Evolutionary conservation across 2,113 vertebrate genomes (phyloP), one percentile per base, ranked within the genome.

Genomic region (Daboia siamensis): DNA sequence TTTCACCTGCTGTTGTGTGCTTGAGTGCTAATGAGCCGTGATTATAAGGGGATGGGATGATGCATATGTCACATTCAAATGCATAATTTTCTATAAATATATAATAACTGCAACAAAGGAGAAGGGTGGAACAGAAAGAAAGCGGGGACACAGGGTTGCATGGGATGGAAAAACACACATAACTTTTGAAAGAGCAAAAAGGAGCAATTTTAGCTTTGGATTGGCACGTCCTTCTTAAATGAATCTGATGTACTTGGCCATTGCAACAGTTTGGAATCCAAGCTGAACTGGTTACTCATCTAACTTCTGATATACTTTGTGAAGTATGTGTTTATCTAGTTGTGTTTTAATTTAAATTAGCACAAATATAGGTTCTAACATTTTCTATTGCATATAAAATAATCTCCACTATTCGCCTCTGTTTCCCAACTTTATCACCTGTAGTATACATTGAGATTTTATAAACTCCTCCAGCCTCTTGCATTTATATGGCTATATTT

Each of bases 1-100:
- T 87, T 90, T 93, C 94, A 94, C 64, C 80, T 92, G 57, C 87
- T 91, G 93, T 69, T 95, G 12, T 46, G 87, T 1, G 2, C 39
- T 54, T 86, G n/a, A 95, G 23, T 1, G 93, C 57, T 87, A 90
- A 74, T 57, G 86, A 93, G 87, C 59, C 9, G 7, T 23, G 86
- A 86, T 90, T 88, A 26, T 90, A 69, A 54, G 86, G 3, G 94
- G 33, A 9, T 64, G 89, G 74, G 89, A 88, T 90, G 59, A 93
- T 9, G 33, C 89, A 26, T 87, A 87, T 86, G 89, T 87, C 59
- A 90, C 48, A 51, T 1, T 86, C 90, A 84, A 93, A 56, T 46
- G 26, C 29, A 92, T 39, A 51, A 2, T 0, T 7, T 90, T 23
- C 61, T 95, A 92, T 84, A 92, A 94, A 94, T 69, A 3, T 20